Base-by-base conservation (phyloP, 2,888 invertebrate species). In the Caenorhabditis parvicauda region DNA sequence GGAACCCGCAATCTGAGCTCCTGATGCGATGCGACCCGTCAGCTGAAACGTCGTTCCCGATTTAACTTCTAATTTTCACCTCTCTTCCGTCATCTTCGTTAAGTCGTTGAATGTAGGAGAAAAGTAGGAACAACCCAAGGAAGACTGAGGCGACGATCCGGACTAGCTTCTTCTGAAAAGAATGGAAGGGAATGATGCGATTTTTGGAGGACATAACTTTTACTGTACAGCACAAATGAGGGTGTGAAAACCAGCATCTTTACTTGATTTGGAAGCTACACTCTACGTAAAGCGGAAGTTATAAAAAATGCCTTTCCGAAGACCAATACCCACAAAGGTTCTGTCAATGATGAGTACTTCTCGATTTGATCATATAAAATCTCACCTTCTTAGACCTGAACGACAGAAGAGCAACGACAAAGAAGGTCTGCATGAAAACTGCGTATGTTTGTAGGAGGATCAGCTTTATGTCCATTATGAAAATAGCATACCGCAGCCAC, bases 1-100 rank as follows among this genome's bases (percentile, higher is more conserved):
- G 27, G 76, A 77, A n/a, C 79, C 79, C 24, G 75, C 74, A 42
- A 79, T 79, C 60, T 79, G 79, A 14, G 79, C 79, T 14, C 70
- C 71, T 1, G 74, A 73, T 5, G 77, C 77, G n/a, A 73, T 58
- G 7, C 69, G 65, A 14, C 73, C 73, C 41, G 64, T 67, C 39
- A 73, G 51, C 66, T 66, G 58, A 39, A 64, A 50, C 42, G 9
- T 5, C 14, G 7, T 22, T 17, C 9, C n/a, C n/a, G n/a, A n/a
- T n/a, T n/a, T n/a, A n/a, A n/a, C n/a, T n/a, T n/a, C n/a, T n/a
- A n/a, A n/a, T 42, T 24, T 42, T n/a, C 43, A 65, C 64, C 38
- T 70, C 67, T 46, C 71, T 74, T 6, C 75, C 77, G 28, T 77
- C 75, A 41, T 76, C 76, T 22, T 70, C 63, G 44, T 64, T 56